Conservation (phyloP, 2,113 vertebrate species). For the Pachypanchax playfairii region DNA sequence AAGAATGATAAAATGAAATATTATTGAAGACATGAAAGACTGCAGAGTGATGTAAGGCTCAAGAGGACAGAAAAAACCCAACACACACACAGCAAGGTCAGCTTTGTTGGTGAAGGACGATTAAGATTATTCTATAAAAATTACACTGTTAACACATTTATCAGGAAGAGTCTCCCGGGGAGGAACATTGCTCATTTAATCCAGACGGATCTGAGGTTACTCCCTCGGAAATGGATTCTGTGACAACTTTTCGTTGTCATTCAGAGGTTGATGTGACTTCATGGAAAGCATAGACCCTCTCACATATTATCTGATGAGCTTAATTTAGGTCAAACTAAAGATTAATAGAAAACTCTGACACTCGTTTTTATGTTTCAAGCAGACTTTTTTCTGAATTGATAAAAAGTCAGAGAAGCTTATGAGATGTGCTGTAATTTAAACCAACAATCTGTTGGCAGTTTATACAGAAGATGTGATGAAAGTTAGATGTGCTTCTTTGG, state of each 20-base stretch:
- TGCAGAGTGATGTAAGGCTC: constrained; percentile 35
- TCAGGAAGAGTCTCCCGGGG: constrained; percentile 4
- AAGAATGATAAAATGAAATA: constrained; percentile 44
- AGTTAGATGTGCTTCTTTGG: background rate
- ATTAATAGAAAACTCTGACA: background rate
- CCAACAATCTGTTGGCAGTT: too few species aligned
- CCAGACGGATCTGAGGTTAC: constrained; percentile 9
- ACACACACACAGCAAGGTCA: constrained; percentile 37
- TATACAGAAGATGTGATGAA: background rate
- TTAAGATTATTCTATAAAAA: constrained; percentile 36
- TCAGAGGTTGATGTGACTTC: constrained; percentile 12
- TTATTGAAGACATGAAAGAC: constrained; percentile 41
- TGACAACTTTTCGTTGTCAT: constrained; percentile 35
- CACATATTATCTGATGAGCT: constrained; percentile 14
- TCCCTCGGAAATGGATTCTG: background rate
- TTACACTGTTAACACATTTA: constrained; percentile 29
- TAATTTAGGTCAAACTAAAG: constrained; percentile 2
- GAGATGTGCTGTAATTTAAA: background rate
- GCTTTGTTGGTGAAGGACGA: constrained; percentile 52
- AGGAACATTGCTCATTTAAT: constrained; percentile 14
- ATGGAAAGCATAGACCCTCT: constrained; percentile 27
- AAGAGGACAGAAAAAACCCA: constrained; percentile 17
- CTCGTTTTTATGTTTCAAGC: constrained; percentile 4
- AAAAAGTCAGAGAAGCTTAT: background rate
- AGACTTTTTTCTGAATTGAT: background rate